Base-by-base conservation (phyloP, 2,797 vertebrate species). In the Clarias platycephalus region DNA sequence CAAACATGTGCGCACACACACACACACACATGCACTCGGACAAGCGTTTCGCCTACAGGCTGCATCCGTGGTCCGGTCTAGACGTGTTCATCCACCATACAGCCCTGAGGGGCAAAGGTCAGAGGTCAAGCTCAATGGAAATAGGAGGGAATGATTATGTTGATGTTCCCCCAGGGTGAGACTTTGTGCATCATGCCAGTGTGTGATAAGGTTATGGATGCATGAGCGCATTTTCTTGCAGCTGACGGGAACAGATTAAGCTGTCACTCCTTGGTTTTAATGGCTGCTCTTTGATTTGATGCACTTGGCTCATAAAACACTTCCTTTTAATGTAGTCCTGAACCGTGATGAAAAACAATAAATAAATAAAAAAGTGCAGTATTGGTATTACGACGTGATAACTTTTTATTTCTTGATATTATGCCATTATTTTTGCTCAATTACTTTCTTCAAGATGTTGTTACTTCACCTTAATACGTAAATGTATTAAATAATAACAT, bases 61-160 rank as follows among this genome's bases (percentile, higher is more conserved):
- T 86, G 62, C 86, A 77, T 71, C 16, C 89, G 88, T 88, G 64
- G 85, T 92, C 88, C 63, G 85, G 92, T 93, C 93, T 91, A 94
- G 93, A 95, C 93, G 68, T 77, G 90, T 90, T 93, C 90, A 91
- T 86, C 64, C 88, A 83, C 85, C 90, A 88, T 91, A 91, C 88
- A 37, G 86, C 89, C 83, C 22, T 10, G 86, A 86, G 90, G 91
- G 92, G 92, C 90, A 92, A 75, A 81, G 92, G 93, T 93, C 92
- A 91, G 63, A 81, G 93, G 93, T 94, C 91, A 94, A 92, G 90
- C 90, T 93, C 90, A 93, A 92, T 91, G 88, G 90, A 91, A 92
- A 89, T 66, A 31, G 89, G 88, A 76, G 71, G 88, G 87, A 90
- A 91, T 92, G 90, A 93, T 93, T 91, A 90, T 89, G 90, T 82